Evolutionary conservation across 2,113 vertebrate species (phyloP).

Genomic region (Onychorhynchus coronatus): DNA sequence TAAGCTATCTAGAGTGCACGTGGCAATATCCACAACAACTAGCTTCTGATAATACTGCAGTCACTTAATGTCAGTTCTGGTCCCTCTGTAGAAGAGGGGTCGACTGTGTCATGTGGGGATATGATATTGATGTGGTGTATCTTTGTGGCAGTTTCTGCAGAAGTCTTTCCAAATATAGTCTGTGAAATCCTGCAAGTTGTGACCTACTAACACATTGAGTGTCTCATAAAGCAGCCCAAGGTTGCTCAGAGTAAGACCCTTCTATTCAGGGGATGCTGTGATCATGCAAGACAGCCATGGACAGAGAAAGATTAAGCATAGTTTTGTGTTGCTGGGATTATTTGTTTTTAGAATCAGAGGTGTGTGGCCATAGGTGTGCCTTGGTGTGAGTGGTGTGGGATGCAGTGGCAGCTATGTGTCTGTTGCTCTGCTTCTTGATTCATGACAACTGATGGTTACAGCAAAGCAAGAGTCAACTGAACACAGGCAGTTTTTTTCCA

Average conservation of each 20-base stretch:
- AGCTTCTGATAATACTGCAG: background rate
- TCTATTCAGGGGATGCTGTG: background rate
- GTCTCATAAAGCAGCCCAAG: background rate
- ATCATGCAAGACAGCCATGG: background rate
- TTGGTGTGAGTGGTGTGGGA: rapidly evolving
- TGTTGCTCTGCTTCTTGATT: background rate
- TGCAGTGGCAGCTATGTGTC: background rate
- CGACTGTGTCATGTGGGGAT: rapidly evolving
- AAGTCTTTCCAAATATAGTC: background rate
- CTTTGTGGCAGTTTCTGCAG: background rate
- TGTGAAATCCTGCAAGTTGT: background rate
- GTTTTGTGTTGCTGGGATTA: background rate
- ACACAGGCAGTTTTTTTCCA: background rate
- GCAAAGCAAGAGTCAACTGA: background rate
- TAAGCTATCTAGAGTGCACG: background rate
- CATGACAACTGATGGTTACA: background rate
- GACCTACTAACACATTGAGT: background rate
- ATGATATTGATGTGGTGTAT: background rate
- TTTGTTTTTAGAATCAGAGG: background rate
- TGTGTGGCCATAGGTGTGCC: background rate
- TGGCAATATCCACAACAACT: background rate
- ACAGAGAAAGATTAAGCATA: background rate
- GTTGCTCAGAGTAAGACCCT: background rate
- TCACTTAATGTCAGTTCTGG: background rate
- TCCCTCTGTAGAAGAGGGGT: background rate